These are phyloP conservation scores for Amblyjoppa fuscipennis DNA, from an alignment of 2,888 invertebrate genomes.

Conservation along the genomic window DNA sequence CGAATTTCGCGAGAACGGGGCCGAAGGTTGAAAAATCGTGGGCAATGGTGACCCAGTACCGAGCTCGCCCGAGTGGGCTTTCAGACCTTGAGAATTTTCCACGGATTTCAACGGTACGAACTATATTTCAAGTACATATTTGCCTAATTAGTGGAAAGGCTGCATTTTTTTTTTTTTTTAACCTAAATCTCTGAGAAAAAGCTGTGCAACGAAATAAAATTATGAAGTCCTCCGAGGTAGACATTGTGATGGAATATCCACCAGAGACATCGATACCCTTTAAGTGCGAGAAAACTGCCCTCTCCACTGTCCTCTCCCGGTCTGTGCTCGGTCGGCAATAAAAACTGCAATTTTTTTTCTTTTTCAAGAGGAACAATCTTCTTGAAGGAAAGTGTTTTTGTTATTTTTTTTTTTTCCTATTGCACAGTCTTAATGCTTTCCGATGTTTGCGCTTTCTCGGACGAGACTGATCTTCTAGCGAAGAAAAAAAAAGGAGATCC, in stretches of 20 bases:
- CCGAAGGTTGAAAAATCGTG: conserved; percentile 54
- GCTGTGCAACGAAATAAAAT: conserved; percentile 19
- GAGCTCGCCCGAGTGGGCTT: background rate
- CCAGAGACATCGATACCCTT: conserved; percentile 13
- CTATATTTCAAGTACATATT: conserved; percentile 45
- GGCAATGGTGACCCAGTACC: conserved; percentile 33
- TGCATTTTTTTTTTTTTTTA: background rate
- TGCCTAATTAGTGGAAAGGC: conserved; percentile 38
- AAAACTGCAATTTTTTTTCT: background rate
- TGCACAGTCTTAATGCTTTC: background rate
- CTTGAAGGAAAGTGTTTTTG: background rate
- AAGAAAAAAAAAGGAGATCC: conserved; percentile 11
- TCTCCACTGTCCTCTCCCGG: background rate
- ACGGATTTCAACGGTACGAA: conserved; percentile 38
- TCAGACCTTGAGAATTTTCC: conserved; percentile 51
- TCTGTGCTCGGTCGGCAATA: background rate
- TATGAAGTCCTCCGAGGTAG: conserved; percentile 31
- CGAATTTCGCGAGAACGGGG: conserved; percentile 45
- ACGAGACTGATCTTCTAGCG: conserved; percentile 18
- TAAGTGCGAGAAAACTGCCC: background rate
- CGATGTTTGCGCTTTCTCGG: background rate
- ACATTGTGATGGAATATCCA: background rate
- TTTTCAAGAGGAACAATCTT: background rate
- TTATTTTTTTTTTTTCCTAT: background rate
- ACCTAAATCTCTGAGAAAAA: background rate